phyloP scores from a whole-genome alignment of 2,888 invertebrate species.

The Protophormia terraenovae region DNA sequence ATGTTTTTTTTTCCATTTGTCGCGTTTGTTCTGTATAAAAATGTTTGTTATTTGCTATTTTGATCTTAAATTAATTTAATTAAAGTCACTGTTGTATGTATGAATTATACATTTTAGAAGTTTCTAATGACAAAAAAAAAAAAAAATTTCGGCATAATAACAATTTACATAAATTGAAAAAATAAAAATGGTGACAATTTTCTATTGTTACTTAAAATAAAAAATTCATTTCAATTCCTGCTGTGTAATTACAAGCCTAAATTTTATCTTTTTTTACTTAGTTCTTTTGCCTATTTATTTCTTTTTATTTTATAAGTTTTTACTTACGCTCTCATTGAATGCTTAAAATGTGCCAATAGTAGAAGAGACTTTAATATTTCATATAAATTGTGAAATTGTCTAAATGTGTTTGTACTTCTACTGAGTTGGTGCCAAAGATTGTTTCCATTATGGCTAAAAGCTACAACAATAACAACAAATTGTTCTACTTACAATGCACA shows the following conservation, averaged over 20 bases:
- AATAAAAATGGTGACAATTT: not conserved
- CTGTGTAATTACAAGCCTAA: slow-evolving; percentile 21
- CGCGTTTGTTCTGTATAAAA: not conserved
- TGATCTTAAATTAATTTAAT: not conserved
- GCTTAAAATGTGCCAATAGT: slow-evolving; percentile 74
- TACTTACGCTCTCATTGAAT: slow-evolving; percentile 44
- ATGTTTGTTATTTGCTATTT: not conserved
- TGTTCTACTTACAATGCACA: not conserved
- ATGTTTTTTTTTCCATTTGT: too few species aligned
- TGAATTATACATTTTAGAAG: too few species aligned
- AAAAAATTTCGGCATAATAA: not conserved
- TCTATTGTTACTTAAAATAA: not conserved
- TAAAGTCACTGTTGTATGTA: not conserved
- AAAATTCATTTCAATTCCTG: slow-evolving; percentile 14
- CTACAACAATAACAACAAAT: not conserved
- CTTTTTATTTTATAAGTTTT: not conserved
- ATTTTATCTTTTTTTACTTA: not conserved
- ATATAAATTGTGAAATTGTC: not conserved
- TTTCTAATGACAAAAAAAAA: not conserved
- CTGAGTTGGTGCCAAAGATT: not conserved
- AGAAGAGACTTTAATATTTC: slow-evolving; percentile 22
- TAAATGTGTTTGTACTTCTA: not conserved
- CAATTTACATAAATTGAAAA: not conserved
- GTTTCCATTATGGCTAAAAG: not conserved
- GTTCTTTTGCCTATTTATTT: too few species aligned